phyloP scores from a whole-genome alignment of 2,888 invertebrate genomes.

The Pyrrhia umbra region DNA sequence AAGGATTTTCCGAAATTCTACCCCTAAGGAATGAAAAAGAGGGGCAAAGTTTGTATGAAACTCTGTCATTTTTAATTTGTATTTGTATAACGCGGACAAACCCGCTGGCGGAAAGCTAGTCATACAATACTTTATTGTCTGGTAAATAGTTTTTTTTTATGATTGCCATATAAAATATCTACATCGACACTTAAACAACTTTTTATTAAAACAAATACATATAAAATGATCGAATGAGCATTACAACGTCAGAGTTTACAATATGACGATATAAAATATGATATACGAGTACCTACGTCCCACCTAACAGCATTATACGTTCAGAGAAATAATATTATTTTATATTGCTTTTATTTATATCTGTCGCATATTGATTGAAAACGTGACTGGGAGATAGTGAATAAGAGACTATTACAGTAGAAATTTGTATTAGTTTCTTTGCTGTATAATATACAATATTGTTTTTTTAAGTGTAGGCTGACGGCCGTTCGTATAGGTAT shows the following conservation, averaged over 20 bases:
- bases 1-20: too few relatives aligned
- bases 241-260: background rate
- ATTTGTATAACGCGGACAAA: too few relatives aligned
- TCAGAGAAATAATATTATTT: background rate
- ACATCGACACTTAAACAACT: too few relatives aligned
- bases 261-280: background rate
- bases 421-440: background rate
- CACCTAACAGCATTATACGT: conserved; percentile 1
- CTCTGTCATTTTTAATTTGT: too few relatives aligned
- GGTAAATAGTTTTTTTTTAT: too few relatives aligned
- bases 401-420: background rate
- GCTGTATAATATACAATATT: background rate
- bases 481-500: too few relatives aligned
- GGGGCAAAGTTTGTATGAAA: too few relatives aligned
- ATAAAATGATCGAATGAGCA: background rate
- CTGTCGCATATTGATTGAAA: conserved; percentile 28
- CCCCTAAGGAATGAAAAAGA: too few relatives aligned
- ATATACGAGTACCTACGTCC: background rate
- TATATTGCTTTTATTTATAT: conserved; percentile 11
- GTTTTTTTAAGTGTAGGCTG: background rate
- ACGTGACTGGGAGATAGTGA: conserved; percentile 30
- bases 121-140: too few relatives aligned
- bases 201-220: conserved; percentile 5
- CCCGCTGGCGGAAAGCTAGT: too few relatives aligned
- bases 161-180: too few relatives aligned